Evolutionary conservation across 2,113 vertebrate species (phyloP).

Genomic region (Natator depressus): DNA sequence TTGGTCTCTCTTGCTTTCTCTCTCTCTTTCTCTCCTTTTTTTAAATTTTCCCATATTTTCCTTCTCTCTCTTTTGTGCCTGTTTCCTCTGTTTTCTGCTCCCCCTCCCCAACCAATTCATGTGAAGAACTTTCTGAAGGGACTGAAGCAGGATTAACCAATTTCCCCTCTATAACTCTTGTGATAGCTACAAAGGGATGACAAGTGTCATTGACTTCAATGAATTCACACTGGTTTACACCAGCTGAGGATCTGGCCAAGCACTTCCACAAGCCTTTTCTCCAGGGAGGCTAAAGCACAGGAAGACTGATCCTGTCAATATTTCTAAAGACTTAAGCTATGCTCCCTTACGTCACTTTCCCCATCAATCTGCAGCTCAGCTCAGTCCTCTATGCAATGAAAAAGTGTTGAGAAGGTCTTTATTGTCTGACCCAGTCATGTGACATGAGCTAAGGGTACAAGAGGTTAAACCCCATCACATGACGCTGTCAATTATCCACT

Average conservation of each 20-base stretch:
- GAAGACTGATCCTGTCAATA: constrained; percentile 29
- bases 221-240: constrained; percentile 44
- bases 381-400: background rate
- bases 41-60: background rate
- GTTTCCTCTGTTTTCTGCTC: constrained; percentile 10
- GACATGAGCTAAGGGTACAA: background rate
- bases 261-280: background rate
- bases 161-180: background rate
- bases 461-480: background rate
- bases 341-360: background rate
- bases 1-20: background rate
- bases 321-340: constrained; percentile 5
- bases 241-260: constrained; percentile 45
- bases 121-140: constrained; percentile 42
- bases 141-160: background rate
- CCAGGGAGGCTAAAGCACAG: constrained; percentile 10
- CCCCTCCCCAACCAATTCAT: constrained; percentile 1
- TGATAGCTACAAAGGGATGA: constrained; percentile 45
- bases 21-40: background rate
- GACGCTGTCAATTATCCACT: background rate
- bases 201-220: constrained; percentile 12
- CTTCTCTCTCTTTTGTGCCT: background rate
- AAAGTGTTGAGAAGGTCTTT: background rate
- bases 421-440: background rate
- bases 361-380: background rate